A percentile compares a stretch with the other conserved stretches of the same genome.
phyloP scores from a whole-genome alignment of 2,113 vertebrate species.

The Kryptolebias marmoratus region DNA sequence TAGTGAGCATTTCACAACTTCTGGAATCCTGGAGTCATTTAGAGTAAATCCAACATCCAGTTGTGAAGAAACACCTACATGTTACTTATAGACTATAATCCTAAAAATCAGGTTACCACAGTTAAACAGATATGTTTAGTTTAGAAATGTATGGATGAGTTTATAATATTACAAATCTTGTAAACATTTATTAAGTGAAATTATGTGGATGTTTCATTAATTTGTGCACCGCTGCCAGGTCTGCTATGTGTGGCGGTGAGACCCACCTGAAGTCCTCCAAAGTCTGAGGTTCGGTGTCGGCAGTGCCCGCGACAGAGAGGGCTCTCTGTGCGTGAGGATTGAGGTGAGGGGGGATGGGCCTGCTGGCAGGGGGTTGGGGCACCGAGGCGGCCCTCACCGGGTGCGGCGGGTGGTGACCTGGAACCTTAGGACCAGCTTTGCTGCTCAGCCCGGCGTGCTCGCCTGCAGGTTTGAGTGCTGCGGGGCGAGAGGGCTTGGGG shows the following conservation, averaged over 20 bases:
- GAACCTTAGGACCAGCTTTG: conserved; percentile 63
- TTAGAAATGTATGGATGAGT: no score
- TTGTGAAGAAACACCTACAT: not conserved
- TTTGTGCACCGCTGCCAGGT: no score
- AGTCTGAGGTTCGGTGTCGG: conserved; percentile 73
- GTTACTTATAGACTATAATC: not conserved
- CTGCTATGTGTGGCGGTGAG: no score
- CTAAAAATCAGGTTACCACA: not conserved
- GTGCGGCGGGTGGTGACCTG: conserved; percentile 48
- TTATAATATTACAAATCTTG: no score
- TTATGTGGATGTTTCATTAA: no score
- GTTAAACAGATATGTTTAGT: no score
- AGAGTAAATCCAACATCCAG: no score
- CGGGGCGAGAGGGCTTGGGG: conserved; percentile 38
- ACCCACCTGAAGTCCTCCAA: conserved; percentile 81
- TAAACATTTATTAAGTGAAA: no score
- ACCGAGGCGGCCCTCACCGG: conserved; percentile 80
- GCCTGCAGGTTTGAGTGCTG: conserved; percentile 32
- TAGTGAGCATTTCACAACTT: not conserved
- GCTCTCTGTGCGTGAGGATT: conserved; percentile 73
- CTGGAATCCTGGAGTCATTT: not conserved
- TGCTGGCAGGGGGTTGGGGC: conserved; percentile 72
- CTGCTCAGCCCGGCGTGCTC: not conserved
- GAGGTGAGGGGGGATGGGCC: conserved; percentile 62
- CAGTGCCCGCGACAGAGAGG: conserved; percentile 78